Evolutionary conservation across 2,113 vertebrate species (phyloP), one percentile per base, ranked within the genome.

Genomic region (Corythoichthys intestinalis): DNA sequence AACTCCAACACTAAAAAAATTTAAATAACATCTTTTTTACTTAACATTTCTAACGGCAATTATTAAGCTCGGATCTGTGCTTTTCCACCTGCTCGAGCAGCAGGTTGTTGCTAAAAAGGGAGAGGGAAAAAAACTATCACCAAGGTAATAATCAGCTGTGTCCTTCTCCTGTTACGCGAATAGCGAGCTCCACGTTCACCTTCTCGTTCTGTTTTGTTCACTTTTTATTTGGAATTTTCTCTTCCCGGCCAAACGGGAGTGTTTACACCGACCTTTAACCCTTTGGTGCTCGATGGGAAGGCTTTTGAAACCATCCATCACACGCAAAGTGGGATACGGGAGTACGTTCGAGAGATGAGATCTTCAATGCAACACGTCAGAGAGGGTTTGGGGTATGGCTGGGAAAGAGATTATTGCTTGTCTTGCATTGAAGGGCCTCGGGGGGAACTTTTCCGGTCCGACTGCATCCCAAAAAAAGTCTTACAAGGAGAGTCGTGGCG

Each of bases 301-400:
- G 80, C 81, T 88, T 85, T 85, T 83, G 73, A 82, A 82, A 53
- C 76, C 85, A 88, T 90, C 86, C 81, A 82, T 90, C 88, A 89
- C 86, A 80, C 76, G 79, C 78, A 81, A 44, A 83, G 81, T 83
- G 85, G 74, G 82, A 78, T 78, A 72, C 71, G 79, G 76, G 64
- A 76, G 76, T 62, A 35, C 76, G 74, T 14, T 49, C 12, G 15
- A 52, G 15, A 52, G 17, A 53, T 1, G 7, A 53, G 5, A n/a
- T 17, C 50, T n/a, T n/a, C 17, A 53, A 53, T 20, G 17, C 8
- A n/a, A 53, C 9, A 47, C 17, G 50, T 7, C 17, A 4, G 12
- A 2, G 4, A 47, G 11, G 46, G 46, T 47, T 74, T 47, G 38
- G 76, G 39, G 65, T 60, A 59, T 61, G 15, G 64, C 61, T 60